Evolutionary conservation across 2,113 vertebrate species (phyloP).

Genomic region (Xyrauchen texanus): DNA sequence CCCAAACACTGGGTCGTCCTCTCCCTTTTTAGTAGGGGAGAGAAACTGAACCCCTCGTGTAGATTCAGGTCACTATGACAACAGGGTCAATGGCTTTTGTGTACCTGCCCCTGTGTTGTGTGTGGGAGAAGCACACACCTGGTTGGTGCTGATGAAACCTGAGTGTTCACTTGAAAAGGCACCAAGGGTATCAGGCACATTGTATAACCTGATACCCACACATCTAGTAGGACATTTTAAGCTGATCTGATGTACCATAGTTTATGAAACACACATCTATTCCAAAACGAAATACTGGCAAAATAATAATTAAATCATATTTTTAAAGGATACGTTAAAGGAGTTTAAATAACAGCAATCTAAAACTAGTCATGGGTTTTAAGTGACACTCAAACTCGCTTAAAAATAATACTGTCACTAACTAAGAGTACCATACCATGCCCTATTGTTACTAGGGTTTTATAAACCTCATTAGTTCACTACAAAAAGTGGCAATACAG

Average conservation of each 20-base stretch:
- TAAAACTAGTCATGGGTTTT: no score
- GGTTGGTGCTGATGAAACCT: slow-evolving; percentile 49
- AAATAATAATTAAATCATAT: no score
- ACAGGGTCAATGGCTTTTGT: slow-evolving; percentile 27
- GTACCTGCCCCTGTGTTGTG: slow-evolving; percentile 22
- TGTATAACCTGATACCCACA: slow-evolving; percentile 9
- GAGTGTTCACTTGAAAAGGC: slow-evolving; percentile 13
- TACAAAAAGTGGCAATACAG: not conserved
- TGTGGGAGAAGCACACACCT: slow-evolving; percentile 33
- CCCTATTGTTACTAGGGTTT: not conserved
- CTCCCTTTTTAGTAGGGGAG: not conserved
- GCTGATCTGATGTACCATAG: not conserved
- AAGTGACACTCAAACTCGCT: no score
- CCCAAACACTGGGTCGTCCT: not conserved
- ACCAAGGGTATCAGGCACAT: slow-evolving; percentile 19
- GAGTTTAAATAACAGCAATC: no score
- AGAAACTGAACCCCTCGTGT: slow-evolving; percentile 42
- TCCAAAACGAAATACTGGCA: not conserved
- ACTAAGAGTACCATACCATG: not conserved
- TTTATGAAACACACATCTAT: not conserved
- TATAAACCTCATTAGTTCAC: not conserved
- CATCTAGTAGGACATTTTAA: not conserved
- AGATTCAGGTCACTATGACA: slow-evolving; percentile 40
- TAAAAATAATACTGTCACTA: not conserved
- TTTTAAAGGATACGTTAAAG: no score